phyloP scores from a whole-genome alignment of 2,888 invertebrate species.

The Acholoe squamosa region DNA sequence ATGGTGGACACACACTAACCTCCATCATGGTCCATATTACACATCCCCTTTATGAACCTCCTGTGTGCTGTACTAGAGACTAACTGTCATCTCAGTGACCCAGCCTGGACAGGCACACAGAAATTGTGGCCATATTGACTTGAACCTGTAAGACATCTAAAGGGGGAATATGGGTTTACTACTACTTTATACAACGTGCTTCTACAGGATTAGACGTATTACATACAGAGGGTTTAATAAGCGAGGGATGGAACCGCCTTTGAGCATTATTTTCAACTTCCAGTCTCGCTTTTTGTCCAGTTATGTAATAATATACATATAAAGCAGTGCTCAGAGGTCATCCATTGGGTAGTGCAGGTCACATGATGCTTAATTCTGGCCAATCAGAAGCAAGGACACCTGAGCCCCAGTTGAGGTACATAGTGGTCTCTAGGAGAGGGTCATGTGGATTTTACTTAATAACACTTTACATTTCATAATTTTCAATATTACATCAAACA shows the following conservation, averaged over 20 bases:
- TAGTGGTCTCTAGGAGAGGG: too few relatives aligned
- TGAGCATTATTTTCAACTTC: neutral
- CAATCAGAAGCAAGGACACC: neutral
- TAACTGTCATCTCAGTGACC: neutral
- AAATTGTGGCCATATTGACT: neutral
- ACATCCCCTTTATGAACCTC: neutral
- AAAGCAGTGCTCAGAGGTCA: neutral
- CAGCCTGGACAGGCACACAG: neutral
- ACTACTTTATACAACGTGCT: neutral
- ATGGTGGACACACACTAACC: constrained; percentile 89
- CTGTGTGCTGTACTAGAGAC: neutral
- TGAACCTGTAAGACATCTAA: neutral
- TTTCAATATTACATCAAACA: neutral
- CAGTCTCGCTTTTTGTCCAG: neutral
- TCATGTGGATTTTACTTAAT: neutral
- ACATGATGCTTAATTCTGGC: constrained; percentile 14
- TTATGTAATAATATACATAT: neutral
- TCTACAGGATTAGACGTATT: neutral
- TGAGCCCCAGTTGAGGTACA: neutral
- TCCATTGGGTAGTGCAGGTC: constrained; percentile 40
- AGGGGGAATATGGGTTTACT: neutral
- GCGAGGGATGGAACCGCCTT: neutral
- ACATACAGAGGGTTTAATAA: neutral
- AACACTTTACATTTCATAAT: neutral
- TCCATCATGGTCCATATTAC: neutral